Evolutionary conservation across 2,113 vertebrate species (phyloP).

Genomic region (Charadrius vociferus): DNA sequence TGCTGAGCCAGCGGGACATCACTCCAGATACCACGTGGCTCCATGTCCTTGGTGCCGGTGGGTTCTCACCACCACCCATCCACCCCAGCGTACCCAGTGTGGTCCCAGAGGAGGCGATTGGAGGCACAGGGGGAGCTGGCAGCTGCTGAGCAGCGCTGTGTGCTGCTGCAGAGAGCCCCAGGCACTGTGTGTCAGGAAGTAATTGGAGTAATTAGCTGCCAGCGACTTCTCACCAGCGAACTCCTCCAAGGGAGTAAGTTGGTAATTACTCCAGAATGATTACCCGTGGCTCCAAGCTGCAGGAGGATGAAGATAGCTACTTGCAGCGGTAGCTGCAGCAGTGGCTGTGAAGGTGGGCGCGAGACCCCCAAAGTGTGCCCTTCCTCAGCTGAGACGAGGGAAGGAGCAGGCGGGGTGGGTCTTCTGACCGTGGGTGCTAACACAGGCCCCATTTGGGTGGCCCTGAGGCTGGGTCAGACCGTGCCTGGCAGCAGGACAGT

Average conservation of each 20-base stretch:
- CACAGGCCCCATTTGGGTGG: accelerated
- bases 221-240: neutral
- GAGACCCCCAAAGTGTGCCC: neutral
- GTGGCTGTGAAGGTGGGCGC: neutral
- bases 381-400: neutral
- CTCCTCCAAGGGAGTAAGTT: slow-evolving; percentile 7
- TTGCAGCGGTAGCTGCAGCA: neutral
- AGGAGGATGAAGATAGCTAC: neutral
- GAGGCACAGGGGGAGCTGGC: accelerated
- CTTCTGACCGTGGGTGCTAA: neutral
- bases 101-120: neutral
- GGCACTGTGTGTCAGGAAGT: slow-evolving; percentile 5
- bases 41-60: neutral
- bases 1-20: neutral
- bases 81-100: too few relatives aligned
- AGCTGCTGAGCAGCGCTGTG: neutral
- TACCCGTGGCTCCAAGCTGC: neutral
- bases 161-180: neutral
- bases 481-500: neutral
- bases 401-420: neutral
- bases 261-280: slow-evolving; percentile 56
- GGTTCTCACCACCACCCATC: neutral
- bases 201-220: slow-evolving; percentile 63
- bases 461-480: neutral
- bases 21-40: neutral